Conservation (phyloP, 2,797 vertebrate genomes). For the Nannoperca australis region DNA sequence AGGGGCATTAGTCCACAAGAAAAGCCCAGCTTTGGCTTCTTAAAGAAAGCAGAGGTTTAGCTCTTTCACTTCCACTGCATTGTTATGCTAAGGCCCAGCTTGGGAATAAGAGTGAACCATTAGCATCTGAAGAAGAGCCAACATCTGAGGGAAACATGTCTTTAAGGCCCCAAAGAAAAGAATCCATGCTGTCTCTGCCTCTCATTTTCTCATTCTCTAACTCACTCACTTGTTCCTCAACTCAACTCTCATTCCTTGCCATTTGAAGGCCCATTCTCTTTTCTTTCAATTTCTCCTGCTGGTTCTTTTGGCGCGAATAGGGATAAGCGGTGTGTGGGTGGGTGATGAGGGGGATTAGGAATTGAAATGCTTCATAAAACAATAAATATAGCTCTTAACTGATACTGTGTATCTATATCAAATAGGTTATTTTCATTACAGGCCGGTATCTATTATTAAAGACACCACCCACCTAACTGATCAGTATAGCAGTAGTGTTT, state of each 20-base stretch:
- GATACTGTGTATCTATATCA: slow-evolving; percentile 39
- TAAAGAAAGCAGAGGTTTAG: slow-evolving; percentile 90
- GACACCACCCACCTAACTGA: not conserved
- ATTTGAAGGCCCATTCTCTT: slow-evolving; percentile 72
- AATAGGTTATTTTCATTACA: slow-evolving; percentile 25
- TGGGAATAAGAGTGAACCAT: slow-evolving; percentile 86
- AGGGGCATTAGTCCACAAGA: slow-evolving; percentile 87
- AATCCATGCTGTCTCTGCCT: slow-evolving; percentile 85
- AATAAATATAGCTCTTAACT: slow-evolving; percentile 56
- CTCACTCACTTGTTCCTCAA: slow-evolving; percentile 82
- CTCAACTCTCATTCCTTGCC: slow-evolving; percentile 79
- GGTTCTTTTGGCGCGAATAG: slow-evolving; percentile 78
- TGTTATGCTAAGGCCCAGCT: slow-evolving; percentile 88
- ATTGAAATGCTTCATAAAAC: slow-evolving; percentile 58
- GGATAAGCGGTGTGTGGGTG: slow-evolving; percentile 57
- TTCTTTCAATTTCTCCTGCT: slow-evolving; percentile 72
- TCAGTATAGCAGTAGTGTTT: not conserved
- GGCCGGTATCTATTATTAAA: not conserved
- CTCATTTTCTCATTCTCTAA: slow-evolving; percentile 83
- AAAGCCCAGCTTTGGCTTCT: slow-evolving; percentile 87
- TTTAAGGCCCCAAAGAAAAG: slow-evolving; percentile 86
- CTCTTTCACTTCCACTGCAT: slow-evolving; percentile 87
- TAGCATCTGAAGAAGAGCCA: slow-evolving; percentile 90
- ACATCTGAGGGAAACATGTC: slow-evolving; percentile 88
- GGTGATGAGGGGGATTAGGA: slow-evolving; percentile 59